Conservation (phyloP, 2,797 vertebrate genomes). For the Babyrousa celebensis region DNA sequence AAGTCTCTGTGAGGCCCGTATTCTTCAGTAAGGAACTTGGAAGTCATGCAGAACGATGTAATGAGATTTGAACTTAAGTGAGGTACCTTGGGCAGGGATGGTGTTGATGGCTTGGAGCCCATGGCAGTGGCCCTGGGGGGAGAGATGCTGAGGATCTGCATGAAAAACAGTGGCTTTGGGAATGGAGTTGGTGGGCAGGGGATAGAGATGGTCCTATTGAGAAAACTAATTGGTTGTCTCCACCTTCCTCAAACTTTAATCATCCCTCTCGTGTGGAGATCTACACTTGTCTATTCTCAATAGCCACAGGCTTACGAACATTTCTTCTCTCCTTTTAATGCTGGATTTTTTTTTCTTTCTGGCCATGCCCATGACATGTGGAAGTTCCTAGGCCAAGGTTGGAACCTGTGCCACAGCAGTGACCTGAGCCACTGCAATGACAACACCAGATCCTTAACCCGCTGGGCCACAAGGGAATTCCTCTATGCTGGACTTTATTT, state of each 20-base stretch:
- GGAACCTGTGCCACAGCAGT: too few relatives aligned
- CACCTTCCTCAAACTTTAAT: neutral
- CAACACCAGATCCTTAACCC: too few relatives aligned
- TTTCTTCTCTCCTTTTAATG: neutral
- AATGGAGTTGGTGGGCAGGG: neutral
- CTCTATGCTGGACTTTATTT: too few relatives aligned
- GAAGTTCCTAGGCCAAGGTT: too few relatives aligned
- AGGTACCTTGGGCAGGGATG: neutral
- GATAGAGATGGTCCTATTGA: neutral
- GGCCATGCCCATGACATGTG: too few relatives aligned
- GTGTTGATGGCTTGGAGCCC: too few relatives aligned
- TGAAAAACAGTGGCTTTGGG: neutral
- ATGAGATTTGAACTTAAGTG: neutral
- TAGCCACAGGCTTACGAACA: neutral
- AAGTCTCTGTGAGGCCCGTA: neutral
- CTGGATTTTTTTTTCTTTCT: neutral
- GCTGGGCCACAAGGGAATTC: too few relatives aligned
- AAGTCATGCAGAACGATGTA: rapidly evolving
- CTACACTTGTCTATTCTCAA: neutral
- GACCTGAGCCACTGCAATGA: too few relatives aligned
- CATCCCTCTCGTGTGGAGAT: neutral
- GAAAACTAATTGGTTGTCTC: too few relatives aligned
- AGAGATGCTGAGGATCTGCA: neutral
- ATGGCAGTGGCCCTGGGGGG: rapidly evolving
- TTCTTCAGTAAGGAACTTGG: neutral